Percentiles rank a stretch among this genome's conserved stretches.
These are phyloP conservation scores for Mugil cephalus DNA, from an alignment of 2,113 vertebrate species.

Conservation along the genomic window DNA sequence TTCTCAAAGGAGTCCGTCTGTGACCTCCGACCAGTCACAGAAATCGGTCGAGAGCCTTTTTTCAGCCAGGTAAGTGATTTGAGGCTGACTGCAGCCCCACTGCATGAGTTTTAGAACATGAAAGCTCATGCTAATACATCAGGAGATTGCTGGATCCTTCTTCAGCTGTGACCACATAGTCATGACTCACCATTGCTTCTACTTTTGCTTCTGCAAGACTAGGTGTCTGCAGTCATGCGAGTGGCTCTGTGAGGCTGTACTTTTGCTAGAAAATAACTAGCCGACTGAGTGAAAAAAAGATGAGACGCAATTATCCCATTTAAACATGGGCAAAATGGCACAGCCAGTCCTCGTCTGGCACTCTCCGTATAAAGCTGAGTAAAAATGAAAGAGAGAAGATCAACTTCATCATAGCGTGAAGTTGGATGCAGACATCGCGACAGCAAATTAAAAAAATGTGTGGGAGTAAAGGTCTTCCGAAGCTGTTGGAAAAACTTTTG, in stretches of 20 bases:
- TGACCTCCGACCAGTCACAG: constrained; percentile 87
- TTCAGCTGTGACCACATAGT: background rate
- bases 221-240: background rate
- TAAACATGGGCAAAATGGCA: background rate
- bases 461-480: no score
- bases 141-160: background rate
- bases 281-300: background rate
- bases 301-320: background rate
- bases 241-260: background rate
- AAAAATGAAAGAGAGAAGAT: no score
- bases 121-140: background rate
- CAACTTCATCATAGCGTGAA: no score
- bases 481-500: no score
- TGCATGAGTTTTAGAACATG: background rate
- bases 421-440: no score
- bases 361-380: no score
- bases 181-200: background rate
- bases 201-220: constrained; percentile 6
- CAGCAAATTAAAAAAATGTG: no score
- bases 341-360: background rate
- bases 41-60: constrained; percentile 90
- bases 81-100: background rate
- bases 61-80: constrained; percentile 87
- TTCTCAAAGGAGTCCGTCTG: constrained; percentile 82
- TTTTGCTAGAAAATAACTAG: background rate